phyloP scores from a whole-genome alignment of 2,113 vertebrate genomes.

The Chamaetylas fuelleborni region DNA sequence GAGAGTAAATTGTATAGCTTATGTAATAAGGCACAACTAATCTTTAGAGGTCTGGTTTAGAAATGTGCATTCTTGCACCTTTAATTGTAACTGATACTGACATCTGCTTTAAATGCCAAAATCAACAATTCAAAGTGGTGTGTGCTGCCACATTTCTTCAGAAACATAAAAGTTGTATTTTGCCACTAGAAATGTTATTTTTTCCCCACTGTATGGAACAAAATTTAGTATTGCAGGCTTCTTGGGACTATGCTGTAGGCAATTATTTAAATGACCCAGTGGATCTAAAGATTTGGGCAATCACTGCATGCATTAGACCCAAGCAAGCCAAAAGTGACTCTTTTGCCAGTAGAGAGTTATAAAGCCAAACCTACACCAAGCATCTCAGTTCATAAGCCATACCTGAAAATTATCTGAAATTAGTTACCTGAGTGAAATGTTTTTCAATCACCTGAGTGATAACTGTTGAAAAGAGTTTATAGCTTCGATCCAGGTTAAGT shows the following conservation, averaged over 20 bases:
- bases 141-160: not conserved
- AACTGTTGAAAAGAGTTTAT: not conserved
- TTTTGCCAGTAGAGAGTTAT: not conserved
- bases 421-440: not conserved
- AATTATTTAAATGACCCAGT: slow-evolving; percentile 32
- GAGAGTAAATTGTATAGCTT: not conserved
- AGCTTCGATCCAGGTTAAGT: not conserved
- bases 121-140: slow-evolving; percentile 1
- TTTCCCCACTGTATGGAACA: not conserved
- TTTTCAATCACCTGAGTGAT: not conserved
- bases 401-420: not conserved
- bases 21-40: not conserved
- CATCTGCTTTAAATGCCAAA: slow-evolving; percentile 37
- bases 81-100: not conserved
- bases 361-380: not conserved
- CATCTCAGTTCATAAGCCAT: not conserved
- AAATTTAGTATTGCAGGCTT: not conserved
- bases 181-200: slow-evolving; percentile 28
- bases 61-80: not conserved
- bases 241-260: not conserved
- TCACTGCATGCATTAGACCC: not conserved
- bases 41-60: not conserved
- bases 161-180: not conserved
- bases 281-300: not conserved
- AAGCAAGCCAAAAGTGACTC: not conserved